phyloP scores from a whole-genome alignment of 2,888 invertebrate genomes.

The Girardia tigrina region DNA sequence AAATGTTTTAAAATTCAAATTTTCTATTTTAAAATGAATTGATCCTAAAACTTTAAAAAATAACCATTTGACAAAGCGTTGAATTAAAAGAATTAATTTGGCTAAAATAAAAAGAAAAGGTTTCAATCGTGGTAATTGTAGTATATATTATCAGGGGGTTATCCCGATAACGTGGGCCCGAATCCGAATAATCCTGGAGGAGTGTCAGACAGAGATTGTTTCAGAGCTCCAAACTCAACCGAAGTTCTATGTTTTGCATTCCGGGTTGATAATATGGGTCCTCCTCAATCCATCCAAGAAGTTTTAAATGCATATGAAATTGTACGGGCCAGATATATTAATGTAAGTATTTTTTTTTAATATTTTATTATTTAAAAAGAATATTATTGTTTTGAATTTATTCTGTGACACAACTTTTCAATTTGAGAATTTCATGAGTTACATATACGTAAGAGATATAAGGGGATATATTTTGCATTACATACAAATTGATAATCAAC shows the following conservation, averaged over 20 bases:
- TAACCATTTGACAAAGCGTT: no score
- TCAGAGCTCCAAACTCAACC: slow-evolving; percentile 39
- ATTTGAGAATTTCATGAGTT: no score
- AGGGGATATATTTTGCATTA: no score
- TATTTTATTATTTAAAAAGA: background rate
- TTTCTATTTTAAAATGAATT: no score
- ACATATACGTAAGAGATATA: no score
- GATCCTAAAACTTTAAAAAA: no score
- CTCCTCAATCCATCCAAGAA: slow-evolving; percentile 42
- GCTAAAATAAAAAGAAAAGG: no score
- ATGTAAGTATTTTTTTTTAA: slow-evolving; percentile 1
- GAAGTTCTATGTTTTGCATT: slow-evolving; percentile 45
- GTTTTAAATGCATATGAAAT: slow-evolving; percentile 42
- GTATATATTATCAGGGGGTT: slow-evolving; percentile 45
- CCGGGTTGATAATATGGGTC: slow-evolving; percentile 45
- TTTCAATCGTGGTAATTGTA: no score
- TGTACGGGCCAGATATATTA: slow-evolving; percentile 40
- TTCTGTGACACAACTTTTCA: no score
- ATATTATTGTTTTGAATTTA: background rate
- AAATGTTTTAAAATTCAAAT: no score
- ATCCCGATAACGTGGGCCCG: slow-evolving; percentile 43
- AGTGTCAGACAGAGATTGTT: slow-evolving; percentile 42
- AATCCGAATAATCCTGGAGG: slow-evolving; percentile 43
- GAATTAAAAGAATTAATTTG: no score
- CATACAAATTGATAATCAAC: no score